Percentiles rank a stretch among this genome's conserved stretches.
Conservation (phyloP, 1,140 invertebrate species). For the Orius laevigatus region DNA sequence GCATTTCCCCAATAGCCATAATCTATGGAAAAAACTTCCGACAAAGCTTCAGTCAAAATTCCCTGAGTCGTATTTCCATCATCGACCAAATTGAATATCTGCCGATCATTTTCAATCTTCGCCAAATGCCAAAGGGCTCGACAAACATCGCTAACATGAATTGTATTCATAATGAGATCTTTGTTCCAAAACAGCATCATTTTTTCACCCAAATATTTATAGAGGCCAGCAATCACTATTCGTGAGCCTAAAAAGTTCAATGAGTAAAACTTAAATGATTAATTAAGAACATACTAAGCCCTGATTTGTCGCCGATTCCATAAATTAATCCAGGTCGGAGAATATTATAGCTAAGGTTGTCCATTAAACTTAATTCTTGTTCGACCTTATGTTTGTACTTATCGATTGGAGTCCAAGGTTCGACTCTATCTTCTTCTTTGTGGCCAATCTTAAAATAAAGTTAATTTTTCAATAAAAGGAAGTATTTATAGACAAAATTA, state of each 20-base stretch:
- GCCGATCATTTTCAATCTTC: slow-evolving; percentile 33
- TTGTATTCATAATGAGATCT: slow-evolving; percentile 69
- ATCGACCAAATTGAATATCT: slow-evolving; percentile 72
- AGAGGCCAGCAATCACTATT: slow-evolving; percentile 69
- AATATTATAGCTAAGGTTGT: slow-evolving; percentile 59
- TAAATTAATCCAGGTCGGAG: slow-evolving; percentile 74
- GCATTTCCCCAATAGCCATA: slow-evolving; percentile 70
- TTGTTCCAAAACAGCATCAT: slow-evolving; percentile 84
- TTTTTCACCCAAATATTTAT: slow-evolving; percentile 71
- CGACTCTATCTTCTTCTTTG: slow-evolving; percentile 54
- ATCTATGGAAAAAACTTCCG: slow-evolving; percentile 71
- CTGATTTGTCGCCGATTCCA: slow-evolving; percentile 63
- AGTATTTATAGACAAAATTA: not conserved
- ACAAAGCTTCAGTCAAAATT: slow-evolving; percentile 54
- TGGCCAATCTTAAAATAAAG: slow-evolving; percentile 38
- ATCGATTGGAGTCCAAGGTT: slow-evolving; percentile 70
- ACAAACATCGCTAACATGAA: slow-evolving; percentile 69
- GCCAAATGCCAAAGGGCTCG: slow-evolving; percentile 57
- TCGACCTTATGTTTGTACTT: slow-evolving; percentile 74
- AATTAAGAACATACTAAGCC: slow-evolving; percentile 48
- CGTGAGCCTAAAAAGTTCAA: slow-evolving; percentile 48
- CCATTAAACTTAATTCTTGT: slow-evolving; percentile 47
- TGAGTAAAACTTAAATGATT: not conserved
- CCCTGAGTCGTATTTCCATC: slow-evolving; percentile 69
- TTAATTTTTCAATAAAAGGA: not conserved